Evolutionary conservation across 64 coral and sea anemone species (phyloP).

Genomic region (Pachyseris speciosa): DNA sequence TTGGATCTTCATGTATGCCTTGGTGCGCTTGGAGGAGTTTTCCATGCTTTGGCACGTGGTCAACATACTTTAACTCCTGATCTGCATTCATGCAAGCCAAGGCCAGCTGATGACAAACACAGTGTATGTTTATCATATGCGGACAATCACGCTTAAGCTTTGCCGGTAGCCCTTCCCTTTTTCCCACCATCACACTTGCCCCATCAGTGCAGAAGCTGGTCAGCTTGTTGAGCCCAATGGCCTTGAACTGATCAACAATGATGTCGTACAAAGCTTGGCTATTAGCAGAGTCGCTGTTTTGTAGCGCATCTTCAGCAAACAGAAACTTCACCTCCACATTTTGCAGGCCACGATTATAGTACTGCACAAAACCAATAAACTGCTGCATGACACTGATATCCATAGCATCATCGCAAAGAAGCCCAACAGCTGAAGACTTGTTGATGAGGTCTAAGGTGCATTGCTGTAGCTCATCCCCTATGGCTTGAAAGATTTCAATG

Average conservation of each 20-base stretch:
- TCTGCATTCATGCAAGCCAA: constrained; percentile 6
- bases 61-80: constrained; percentile 24
- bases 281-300: constrained; percentile 18
- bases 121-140: neutral
- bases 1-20: constrained; percentile 3
- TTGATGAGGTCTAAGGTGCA: neutral
- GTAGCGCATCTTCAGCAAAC: neutral
- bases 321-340: constrained; percentile 20
- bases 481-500: neutral
- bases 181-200: constrained; percentile 29
- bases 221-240: constrained; percentile 16
- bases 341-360: neutral
- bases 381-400: neutral
- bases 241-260: neutral
- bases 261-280: constrained; percentile 19
- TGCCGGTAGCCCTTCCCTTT: constrained; percentile 13
- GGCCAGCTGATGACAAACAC: constrained; percentile 22
- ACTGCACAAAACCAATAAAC: neutral
- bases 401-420: neutral
- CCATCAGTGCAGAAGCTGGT: constrained; percentile 2
- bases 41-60: constrained; percentile 35
- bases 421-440: neutral
- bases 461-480: neutral
- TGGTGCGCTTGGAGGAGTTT: neutral
- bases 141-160: constrained; percentile 8